phyloP scores from a whole-genome alignment of 2,113 vertebrate genomes.

The Grantiella picta region DNA sequence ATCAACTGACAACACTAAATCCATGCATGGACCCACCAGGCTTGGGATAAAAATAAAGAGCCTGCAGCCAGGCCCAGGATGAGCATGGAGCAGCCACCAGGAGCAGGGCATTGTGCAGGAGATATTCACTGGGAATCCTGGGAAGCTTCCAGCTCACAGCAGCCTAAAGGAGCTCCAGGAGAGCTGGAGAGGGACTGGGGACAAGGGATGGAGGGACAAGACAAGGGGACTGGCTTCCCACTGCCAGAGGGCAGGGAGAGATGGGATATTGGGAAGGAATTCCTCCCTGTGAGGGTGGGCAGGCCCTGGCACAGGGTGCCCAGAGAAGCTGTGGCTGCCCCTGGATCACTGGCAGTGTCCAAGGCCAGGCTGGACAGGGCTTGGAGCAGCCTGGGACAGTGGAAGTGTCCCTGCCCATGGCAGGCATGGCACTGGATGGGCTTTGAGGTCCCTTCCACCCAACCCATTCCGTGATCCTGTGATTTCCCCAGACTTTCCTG shows the following conservation, averaged over 20 bases:
- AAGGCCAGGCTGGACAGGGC: neutral
- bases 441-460: neutral
- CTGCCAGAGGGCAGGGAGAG: rapidly evolving
- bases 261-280: neutral
- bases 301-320: neutral
- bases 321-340: neutral
- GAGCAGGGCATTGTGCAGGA: neutral
- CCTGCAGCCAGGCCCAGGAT: rapidly evolving
- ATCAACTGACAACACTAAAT: neutral
- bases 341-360: neutral
- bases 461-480: neutral
- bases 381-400: neutral
- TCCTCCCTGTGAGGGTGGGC: neutral
- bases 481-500: neutral
- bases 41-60: neutral
- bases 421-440: rapidly evolving
- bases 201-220: neutral
- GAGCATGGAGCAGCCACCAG: neutral
- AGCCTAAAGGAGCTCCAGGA: neutral
- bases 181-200: neutral
- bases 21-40: rapidly evolving
- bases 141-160: neutral
- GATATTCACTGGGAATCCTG: neutral
- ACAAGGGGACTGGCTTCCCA: neutral
- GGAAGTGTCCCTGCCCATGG: neutral